Evolutionary conservation across 2,113 vertebrate genomes (phyloP).

Genomic region (Leptodactylus fuscus): DNA sequence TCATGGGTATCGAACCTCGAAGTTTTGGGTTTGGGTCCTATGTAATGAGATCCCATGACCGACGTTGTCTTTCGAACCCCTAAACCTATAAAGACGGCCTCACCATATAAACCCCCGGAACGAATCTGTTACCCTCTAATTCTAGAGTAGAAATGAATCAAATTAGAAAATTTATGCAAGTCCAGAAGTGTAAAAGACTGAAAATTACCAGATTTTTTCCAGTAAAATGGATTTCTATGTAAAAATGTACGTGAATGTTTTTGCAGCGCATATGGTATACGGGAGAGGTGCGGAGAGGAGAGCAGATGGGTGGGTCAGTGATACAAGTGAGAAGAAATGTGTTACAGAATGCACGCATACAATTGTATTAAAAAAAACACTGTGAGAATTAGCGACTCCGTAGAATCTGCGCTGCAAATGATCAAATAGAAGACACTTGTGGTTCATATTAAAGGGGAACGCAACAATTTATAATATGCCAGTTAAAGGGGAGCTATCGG

Average conservation of each 20-base stretch:
- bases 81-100: not conserved
- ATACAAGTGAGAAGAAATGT: constrained; percentile 9
- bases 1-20: too few relatives aligned
- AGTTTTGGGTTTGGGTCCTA: too few relatives aligned
- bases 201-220: not conserved
- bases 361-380: constrained; percentile 1
- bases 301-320: constrained; percentile 26
- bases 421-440: not conserved
- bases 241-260: not conserved
- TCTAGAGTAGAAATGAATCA: not conserved
- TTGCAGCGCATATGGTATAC: constrained; percentile 26
- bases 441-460: not conserved
- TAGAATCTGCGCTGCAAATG: not conserved
- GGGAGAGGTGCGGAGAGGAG: not conserved
- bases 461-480: not conserved
- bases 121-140: not conserved
- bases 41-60: too few relatives aligned
- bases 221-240: not conserved
- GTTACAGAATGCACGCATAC: not conserved
- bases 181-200: not conserved
- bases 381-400: not conserved
- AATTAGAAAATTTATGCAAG: not conserved
- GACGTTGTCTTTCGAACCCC: too few relatives aligned
- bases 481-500: not conserved
- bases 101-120: not conserved